Conservation (phyloP, 2,888 invertebrate genomes). For the Phalangium opilio region DNA sequence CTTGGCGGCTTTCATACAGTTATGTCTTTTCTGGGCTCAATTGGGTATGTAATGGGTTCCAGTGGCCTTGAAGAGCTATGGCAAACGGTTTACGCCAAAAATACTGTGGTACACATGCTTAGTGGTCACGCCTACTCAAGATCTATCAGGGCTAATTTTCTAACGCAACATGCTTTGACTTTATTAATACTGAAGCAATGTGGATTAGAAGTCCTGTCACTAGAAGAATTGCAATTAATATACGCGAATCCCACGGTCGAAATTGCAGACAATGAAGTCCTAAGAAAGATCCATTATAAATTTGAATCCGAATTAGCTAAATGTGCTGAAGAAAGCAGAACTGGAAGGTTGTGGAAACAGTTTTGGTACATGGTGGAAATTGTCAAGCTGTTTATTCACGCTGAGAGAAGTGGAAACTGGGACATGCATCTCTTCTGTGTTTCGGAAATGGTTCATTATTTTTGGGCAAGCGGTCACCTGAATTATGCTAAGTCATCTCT, state of each 20-base stretch:
- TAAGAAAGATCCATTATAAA: too few relatives aligned
- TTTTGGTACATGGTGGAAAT: slow-evolving; percentile 1
- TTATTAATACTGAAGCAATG: background rate
- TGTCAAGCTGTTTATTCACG: background rate
- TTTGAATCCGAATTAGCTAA: background rate
- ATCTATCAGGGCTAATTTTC: slow-evolving; percentile 15
- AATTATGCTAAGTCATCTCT: slow-evolving; percentile 27
- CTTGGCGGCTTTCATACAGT: slow-evolving; percentile 17
- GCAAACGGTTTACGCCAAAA: slow-evolving; percentile 13
- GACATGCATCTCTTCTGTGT: background rate
- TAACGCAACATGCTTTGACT: slow-evolving; percentile 6
- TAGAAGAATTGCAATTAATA: too few relatives aligned
- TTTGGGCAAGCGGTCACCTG: slow-evolving; percentile 25
- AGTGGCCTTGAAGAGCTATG: slow-evolving; percentile 17
- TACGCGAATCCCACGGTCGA: too few relatives aligned
- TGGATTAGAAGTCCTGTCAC: too few relatives aligned
- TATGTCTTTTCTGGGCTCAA: slow-evolving; percentile 15
- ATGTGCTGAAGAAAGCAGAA: background rate
- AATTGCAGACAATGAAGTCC: too few relatives aligned
- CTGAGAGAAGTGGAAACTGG: slow-evolving; percentile 2
- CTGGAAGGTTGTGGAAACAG: background rate
- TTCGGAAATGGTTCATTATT: background rate
- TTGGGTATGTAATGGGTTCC: slow-evolving; percentile 14
- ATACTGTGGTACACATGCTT: slow-evolving; percentile 14
- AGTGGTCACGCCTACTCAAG: slow-evolving; percentile 15